These are phyloP conservation scores for Plestiodon gilberti DNA, from an alignment of 2,113 vertebrate genomes.

Conservation along the genomic window DNA sequence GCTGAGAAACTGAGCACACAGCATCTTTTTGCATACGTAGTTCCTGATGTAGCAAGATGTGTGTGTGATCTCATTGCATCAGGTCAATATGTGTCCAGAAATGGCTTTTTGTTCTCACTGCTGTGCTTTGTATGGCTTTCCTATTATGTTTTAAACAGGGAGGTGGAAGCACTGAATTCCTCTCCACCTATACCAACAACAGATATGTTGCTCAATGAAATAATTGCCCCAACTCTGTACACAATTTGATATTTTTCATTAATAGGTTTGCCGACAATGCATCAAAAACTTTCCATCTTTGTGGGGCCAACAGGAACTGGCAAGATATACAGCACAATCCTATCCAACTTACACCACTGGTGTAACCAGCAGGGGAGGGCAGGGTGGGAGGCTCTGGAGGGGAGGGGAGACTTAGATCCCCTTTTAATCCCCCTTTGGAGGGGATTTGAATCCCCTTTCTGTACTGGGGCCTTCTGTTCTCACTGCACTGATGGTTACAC, in stretches of 20 bases:
- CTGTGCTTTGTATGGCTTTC: neutral
- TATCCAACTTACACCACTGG: too few relatives aligned
- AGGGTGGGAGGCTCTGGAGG: too few relatives aligned
- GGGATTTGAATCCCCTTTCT: too few relatives aligned
- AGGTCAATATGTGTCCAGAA: neutral
- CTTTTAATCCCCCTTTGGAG: too few relatives aligned
- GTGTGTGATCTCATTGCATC: neutral
- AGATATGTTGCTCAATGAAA: constrained; percentile 88
- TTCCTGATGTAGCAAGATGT: neutral
- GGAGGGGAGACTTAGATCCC: too few relatives aligned
- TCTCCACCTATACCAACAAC: constrained; percentile 79
- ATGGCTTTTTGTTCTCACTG: neutral
- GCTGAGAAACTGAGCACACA: neutral
- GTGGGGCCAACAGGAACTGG: constrained; percentile 92
- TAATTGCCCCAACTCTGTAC: constrained; percentile 92
- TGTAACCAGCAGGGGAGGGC: too few relatives aligned
- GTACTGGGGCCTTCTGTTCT: too few relatives aligned
- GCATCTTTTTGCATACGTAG: neutral
- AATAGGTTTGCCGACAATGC: constrained; percentile 86
- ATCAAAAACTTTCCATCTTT: constrained; percentile 88
- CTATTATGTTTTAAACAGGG: constrained; percentile 75
- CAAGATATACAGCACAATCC: too few relatives aligned
- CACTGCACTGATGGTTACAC: too few relatives aligned
- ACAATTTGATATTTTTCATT: constrained; percentile 85
- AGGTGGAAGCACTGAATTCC: constrained; percentile 78